Evolutionary conservation across 2,113 vertebrate species (phyloP).

Genomic region (mouse (Mus musculus)): GRCm39 chr17:36035501-36036000

Average conservation of each 20-base stretch:
- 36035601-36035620: too few species aligned
- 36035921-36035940: not conserved
- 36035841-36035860: accelerated
- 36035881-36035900: not conserved
- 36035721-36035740: not conserved
- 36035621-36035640: not conserved
- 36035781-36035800: not conserved
- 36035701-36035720: not conserved
- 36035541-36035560: not conserved
- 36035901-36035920: not conserved
- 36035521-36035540: not conserved
- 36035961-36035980: not conserved
- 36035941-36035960: not conserved
- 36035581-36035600: not conserved
- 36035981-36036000: not conserved
- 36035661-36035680: not conserved
- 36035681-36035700: not conserved
- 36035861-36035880: not conserved
- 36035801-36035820: not conserved
- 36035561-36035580: not conserved
- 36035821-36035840: not conserved
- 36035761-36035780: not conserved
- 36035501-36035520: too few species aligned
- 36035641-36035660: not conserved
- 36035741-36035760: not conserved